These are phyloP conservation scores for Phodopus roborovskii DNA, from an alignment of 2,113 vertebrate species.

Conservation along the genomic window DNA sequence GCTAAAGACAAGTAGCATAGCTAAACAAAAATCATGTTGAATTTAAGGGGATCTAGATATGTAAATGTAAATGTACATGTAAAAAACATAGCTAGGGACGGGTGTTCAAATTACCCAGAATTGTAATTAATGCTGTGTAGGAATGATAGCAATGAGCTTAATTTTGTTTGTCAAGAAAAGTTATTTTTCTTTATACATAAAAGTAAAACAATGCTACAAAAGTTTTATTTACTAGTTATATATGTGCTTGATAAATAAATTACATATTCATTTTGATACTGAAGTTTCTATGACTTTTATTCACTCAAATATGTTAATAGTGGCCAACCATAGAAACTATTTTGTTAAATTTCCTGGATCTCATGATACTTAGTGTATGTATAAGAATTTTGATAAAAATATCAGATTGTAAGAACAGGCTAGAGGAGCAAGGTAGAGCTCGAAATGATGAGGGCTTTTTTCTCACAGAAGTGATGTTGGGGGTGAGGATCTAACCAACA, in stretches of 20 bases:
- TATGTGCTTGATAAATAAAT: neutral
- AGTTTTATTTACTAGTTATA: neutral
- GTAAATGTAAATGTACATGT: too few relatives aligned
- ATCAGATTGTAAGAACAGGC: neutral
- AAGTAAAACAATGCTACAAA: neutral
- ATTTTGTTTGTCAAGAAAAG: neutral
- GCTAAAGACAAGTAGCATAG: neutral
- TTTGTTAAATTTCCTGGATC: neutral
- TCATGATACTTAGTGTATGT: neutral
- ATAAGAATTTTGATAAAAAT: neutral
- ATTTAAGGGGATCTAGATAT: neutral
- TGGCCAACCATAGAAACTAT: neutral
- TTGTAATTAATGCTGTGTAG: neutral
- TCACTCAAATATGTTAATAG: neutral
- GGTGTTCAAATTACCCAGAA: neutral
- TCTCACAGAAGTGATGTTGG: neutral
- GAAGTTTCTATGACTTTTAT: neutral
- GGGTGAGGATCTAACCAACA: neutral
- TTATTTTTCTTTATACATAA: neutral
- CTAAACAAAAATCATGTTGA: neutral
- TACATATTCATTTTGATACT: neutral
- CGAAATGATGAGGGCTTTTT: neutral
- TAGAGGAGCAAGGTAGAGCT: neutral
- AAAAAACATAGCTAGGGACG: too few relatives aligned
- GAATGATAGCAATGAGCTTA: neutral